Percentiles rank a stretch among this genome's conserved stretches.
phyloP scores from a whole-genome alignment of 2,888 invertebrate species.

The Stenolophus ochropezus region DNA sequence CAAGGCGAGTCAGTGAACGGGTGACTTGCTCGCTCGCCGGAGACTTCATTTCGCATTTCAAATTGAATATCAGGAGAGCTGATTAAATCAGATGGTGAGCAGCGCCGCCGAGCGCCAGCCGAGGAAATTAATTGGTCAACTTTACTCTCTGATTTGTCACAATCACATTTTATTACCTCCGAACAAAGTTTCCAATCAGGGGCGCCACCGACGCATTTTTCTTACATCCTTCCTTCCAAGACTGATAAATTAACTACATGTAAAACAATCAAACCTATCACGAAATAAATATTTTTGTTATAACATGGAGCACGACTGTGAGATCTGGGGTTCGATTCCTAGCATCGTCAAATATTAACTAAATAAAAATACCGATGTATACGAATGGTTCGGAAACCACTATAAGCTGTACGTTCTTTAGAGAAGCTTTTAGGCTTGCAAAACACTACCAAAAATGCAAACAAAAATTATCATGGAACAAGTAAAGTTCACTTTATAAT shows the following conservation, averaged over 20 bases:
- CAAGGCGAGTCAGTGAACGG: conserved; percentile 16
- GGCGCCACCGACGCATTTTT: neutral
- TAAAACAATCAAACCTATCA: neutral
- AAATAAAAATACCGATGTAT: too few relatives aligned
- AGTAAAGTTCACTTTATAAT: too few relatives aligned
- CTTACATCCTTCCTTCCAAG: neutral
- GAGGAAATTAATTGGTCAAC: conserved; percentile 51
- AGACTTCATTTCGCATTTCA: conserved; percentile 46
- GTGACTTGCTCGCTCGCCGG: neutral
- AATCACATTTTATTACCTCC: conserved; percentile 46
- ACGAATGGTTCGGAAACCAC: too few relatives aligned
- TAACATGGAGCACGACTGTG: too few relatives aligned
- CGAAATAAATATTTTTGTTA: neutral
- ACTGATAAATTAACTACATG: neutral
- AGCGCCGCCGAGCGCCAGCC: conserved; percentile 33
- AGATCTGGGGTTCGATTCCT: too few relatives aligned
- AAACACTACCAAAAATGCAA: too few relatives aligned
- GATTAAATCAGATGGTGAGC: conserved; percentile 47
- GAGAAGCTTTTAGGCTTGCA: too few relatives aligned
- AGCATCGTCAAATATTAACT: too few relatives aligned
- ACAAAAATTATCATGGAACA: too few relatives aligned
- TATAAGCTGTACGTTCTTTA: too few relatives aligned
- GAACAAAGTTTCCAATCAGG: conserved; percentile 5
- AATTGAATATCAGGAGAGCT: conserved; percentile 51
- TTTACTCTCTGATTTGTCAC: conserved; percentile 53